Evolutionary conservation across 2,113 vertebrate genomes (phyloP), one percentile per base, ranked within the genome.

Genomic region (Syrrhaptes paradoxus): DNA sequence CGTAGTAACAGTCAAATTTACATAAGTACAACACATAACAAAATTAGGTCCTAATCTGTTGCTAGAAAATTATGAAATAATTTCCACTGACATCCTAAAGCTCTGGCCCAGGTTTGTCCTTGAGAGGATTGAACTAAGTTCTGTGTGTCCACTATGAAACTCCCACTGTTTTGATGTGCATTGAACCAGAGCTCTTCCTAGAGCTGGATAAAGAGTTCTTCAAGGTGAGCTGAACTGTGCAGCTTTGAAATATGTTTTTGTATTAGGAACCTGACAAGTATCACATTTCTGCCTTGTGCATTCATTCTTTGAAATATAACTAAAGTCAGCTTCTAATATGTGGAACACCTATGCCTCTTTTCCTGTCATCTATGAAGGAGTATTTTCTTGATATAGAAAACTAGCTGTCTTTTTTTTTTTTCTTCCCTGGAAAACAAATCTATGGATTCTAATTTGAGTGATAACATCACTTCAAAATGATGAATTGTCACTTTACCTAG

Each of bases 231-330:
- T 87, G 72, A 78, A 78, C 32, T 70, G 45, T 65, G 45, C 22
- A 81, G 43, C 57, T 93, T 86, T 94, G 87, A 94, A 90, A 93
- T 81, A 95, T 55, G 85, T 10, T 81, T 87, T 84, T 85, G 17
- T 61, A 80, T 81, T 76, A 83, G 57, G 41, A 92, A 85, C 20
- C 26, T 72, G 73, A 79, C 76, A 95, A 79, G 59, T 79, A 89
- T 66, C 55, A 76, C 54, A 67, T 87, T 93, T 90, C 67, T 66
- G 70, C 20, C 19, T 74, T 80, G 22, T 76, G 29, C 49, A 89
- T 82, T 87, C 71, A 51, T 71, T 80, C 72, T 93, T 79, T 85
- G 76, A 94, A 89, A 87, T 82, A 87, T 52, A 89, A 80, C 62
- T 89, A 80, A 59, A 85, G 63, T 78, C 78, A 85, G 32, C 29